Base-by-base conservation (phyloP, 2,797 vertebrate genomes). In the Clamator glandarius region DNA sequence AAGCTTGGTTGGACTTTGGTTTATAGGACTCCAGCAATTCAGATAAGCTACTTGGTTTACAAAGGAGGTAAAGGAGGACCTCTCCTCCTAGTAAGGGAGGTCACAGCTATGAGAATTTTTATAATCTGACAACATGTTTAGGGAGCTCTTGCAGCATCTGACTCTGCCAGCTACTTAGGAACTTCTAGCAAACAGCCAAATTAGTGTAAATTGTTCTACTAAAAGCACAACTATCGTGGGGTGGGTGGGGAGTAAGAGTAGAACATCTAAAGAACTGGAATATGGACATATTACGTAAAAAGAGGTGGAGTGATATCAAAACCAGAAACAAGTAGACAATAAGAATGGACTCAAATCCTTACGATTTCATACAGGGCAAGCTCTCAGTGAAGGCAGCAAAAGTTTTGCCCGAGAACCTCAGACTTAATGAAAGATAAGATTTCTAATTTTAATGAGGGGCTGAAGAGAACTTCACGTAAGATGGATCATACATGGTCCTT, bases 221-320 rank as follows among this genome's bases (percentile, higher is more conserved):
- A 52, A 88, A 89, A 79, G 33, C 28, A 63, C 66, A n/a, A 16
- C 18, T 5, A 8, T 41, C 1, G 4, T 2, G 29, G 42, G 14
- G 15, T 44, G 42, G 15, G 23, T 50, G 48, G 31, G 28, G n/a
- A 39, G 2, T 63, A 59, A 28, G 7, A 59, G 16, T 9, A 74
- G 81, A 96, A 76, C 42, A 62, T 82, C 59, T 70, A 31, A 86
- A 93, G 79, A 88, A 82, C 4, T 63, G 42, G 59, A 91, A 92
- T 36, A 55, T 67, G 33, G 41, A 91, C 94, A 58, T 3, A 46
- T 67, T 78, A 72, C 51, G 59, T 79, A 95, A 94, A 94, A 95
- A 89, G 59, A 82, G 67, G 70, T 67, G 74, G 74, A 92, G 50
- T 77, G 91, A 84, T 85, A 93, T 86, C 79, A 96, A 93, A 95